These are phyloP conservation scores for Troilus luridus DNA, from an alignment of 2,888 invertebrate genomes.

Conservation along the genomic window DNA sequence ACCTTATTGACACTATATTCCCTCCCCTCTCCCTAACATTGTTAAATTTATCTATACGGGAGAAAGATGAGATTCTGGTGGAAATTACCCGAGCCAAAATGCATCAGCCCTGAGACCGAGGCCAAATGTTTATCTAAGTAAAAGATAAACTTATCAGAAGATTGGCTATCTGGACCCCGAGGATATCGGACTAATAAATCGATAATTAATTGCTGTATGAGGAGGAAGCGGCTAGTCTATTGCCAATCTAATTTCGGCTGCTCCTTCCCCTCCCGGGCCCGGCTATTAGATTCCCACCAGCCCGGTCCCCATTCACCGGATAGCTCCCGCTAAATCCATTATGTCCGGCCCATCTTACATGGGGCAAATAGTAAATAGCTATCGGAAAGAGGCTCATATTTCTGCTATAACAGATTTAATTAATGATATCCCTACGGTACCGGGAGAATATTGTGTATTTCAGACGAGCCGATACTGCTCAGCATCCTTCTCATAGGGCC, in stretches of 20 bases:
- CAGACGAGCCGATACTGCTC: not conserved
- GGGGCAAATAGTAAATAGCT: conserved; percentile 1
- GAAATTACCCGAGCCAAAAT: not conserved
- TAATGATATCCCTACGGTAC: not conserved
- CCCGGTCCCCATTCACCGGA: not conserved
- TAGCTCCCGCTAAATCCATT: conserved; percentile 8
- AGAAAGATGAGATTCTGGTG: conserved; percentile 21
- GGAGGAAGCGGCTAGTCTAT: conserved; percentile 27
- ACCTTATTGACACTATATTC: not conserved
- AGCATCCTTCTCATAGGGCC: not conserved
- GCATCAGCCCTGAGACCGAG: conserved; percentile 1
- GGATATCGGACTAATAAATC: conserved; percentile 56
- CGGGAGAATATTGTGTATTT: not conserved
- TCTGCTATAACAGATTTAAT: not conserved
- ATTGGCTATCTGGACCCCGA: conserved; percentile 45
- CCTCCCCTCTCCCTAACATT: not conserved
- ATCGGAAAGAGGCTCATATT: not conserved
- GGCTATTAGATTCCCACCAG: conserved; percentile 8
- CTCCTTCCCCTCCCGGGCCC: not conserved
- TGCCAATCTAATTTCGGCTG: conserved; percentile 42
- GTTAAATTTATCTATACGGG: not conserved
- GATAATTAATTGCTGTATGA: conserved; percentile 57
- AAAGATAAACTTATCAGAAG: conserved; percentile 50
- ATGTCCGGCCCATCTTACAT: not conserved
- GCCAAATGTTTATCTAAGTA: conserved; percentile 48